A percentile compares a stretch with the other conserved stretches of the same genome.
phyloP scores from a whole-genome alignment of 2,888 invertebrate genomes.

The Agapetus fuscipes region DNA sequence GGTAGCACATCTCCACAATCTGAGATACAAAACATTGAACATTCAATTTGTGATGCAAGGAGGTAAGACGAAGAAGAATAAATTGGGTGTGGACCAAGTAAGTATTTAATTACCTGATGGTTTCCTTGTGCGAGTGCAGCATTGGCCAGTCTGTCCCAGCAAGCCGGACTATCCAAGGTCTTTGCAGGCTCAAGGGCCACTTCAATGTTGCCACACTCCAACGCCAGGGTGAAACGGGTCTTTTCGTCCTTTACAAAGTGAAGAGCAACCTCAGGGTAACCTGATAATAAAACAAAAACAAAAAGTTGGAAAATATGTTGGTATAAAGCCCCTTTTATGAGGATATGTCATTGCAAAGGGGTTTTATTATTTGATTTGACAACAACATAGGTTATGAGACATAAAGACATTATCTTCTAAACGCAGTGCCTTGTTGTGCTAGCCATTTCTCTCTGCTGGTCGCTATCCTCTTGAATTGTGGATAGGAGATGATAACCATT shows the following conservation, averaged over 20 bases:
- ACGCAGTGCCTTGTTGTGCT: no score
- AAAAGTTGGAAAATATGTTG: no score
- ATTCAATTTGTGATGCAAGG: neutral
- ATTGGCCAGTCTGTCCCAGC: conserved; percentile 94
- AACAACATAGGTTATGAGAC: no score
- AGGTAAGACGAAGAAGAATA: neutral
- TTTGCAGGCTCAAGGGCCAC: conserved; percentile 95
- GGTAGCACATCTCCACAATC: conserved; percentile 98
- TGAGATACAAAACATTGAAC: conserved; percentile 22
- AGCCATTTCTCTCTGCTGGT: no score
- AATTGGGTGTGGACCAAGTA: no score
- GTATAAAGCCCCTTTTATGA: no score
- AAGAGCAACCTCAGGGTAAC: conserved; percentile 94
- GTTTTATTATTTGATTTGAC: neutral
- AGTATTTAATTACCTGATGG: conserved; percentile 76
- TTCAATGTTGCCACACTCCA: conserved; percentile 98
- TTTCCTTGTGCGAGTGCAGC: conserved; percentile 92
- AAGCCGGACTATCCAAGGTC: conserved; percentile 83
- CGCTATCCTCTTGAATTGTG: no score
- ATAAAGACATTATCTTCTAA: no score
- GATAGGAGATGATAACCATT: no score
- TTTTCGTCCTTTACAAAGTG: conserved; percentile 99
- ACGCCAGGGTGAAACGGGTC: conserved; percentile 87
- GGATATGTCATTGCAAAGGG: no score
- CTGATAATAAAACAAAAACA: conserved; percentile 24